A percentile compares a stretch with the other conserved stretches of the same genome.
Conservation (phyloP, 37 sponge, comb jelly and placozoan genomes). For the Aplysina aerophoba region DNA sequence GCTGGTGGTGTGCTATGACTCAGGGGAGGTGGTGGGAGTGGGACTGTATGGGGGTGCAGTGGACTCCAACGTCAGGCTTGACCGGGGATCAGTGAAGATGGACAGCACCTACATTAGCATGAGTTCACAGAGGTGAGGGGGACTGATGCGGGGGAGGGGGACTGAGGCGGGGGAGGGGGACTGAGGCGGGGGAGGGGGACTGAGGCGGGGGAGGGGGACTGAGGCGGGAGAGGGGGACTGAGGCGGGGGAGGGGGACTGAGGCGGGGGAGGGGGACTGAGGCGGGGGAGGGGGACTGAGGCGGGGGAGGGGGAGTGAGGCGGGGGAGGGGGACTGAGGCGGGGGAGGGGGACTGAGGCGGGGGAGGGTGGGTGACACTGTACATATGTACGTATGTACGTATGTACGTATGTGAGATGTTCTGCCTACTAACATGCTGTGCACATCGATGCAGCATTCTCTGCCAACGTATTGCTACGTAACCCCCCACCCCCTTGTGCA, state of each 20-base stretch:
- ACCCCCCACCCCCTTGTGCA: too few species aligned
- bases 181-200: conserved; percentile 38
- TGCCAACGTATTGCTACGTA: too few species aligned
- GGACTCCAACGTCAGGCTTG: conserved; percentile 89
- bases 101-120: conserved; percentile 93
- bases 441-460: too few species aligned
- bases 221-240: neutral
- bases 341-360: neutral
- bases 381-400: neutral
- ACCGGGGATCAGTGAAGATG: conserved; percentile 79
- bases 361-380: neutral
- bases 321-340: neutral
- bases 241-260: conserved; percentile 37
- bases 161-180: neutral
- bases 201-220: neutral
- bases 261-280: neutral
- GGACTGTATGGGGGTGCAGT: conserved; percentile 79
- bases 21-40: conserved; percentile 89
- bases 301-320: conserved; percentile 36
- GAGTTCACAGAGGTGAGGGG: conserved; percentile 74
- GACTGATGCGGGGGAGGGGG: neutral
- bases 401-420: neutral
- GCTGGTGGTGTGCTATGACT: conserved; percentile 76
- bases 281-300: neutral
- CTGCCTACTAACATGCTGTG: neutral